These are phyloP conservation scores for Pterobdella sp. DNA, from an alignment of 2,888 invertebrate species.

Conservation along the genomic window DNA sequence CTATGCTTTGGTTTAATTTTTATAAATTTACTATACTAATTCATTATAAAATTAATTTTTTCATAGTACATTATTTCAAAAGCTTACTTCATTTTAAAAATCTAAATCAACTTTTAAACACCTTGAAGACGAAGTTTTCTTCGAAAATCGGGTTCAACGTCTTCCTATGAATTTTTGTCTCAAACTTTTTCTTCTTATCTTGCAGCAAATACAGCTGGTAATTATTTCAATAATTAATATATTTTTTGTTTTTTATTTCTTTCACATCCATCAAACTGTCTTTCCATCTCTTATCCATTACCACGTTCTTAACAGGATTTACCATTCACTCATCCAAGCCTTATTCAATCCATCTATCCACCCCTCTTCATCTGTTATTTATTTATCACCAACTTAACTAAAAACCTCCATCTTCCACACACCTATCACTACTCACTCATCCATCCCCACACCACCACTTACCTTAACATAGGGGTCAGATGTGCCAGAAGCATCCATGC, in stretches of 20 bases:
- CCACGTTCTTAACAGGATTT: not conserved
- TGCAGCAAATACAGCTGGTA: constrained; percentile 84
- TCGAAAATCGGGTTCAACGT: constrained; percentile 95
- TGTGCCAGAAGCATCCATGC: constrained; percentile 31
- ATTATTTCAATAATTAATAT: not conserved
- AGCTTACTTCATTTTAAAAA: too few species aligned
- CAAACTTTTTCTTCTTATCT: constrained; percentile 99
- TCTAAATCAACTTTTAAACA: too few species aligned
- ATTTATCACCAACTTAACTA: too few species aligned
- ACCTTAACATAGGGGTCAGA: constrained; percentile 31
- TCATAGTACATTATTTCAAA: too few species aligned
- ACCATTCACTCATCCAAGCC: not conserved
- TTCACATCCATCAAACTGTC: not conserved
- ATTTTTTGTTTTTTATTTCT: not conserved
- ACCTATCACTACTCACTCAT: too few species aligned
- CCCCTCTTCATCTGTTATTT: too few species aligned
- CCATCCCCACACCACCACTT: too few species aligned
- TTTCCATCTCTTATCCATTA: not conserved
- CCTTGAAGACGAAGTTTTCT: constrained; percentile 97
- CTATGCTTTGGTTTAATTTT: too few species aligned
- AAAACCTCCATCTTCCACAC: too few species aligned
- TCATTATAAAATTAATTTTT: too few species aligned
- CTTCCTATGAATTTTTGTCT: constrained; percentile 98
- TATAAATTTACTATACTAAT: too few species aligned
- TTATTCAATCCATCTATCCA: too few species aligned